A percentile compares a stretch with the other conserved stretches of the same genome.
phyloP scores from a whole-genome alignment of 1,140 invertebrate genomes.

The Drosophila nikananu region DNA sequence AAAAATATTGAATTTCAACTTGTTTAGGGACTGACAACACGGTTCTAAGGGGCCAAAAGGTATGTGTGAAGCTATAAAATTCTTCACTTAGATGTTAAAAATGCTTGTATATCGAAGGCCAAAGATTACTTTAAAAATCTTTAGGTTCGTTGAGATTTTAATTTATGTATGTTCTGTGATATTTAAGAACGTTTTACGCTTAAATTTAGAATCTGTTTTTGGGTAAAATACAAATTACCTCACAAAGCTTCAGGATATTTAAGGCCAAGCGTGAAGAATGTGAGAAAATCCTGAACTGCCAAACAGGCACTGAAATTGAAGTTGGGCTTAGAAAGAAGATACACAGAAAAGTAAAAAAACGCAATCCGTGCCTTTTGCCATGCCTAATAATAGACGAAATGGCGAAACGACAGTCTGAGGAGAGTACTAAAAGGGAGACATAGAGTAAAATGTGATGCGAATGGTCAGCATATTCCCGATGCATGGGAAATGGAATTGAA shows the following conservation, averaged over 20 bases:
- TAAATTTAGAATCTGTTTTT: background rate
- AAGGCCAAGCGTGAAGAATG: background rate
- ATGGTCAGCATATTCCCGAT: constrained; percentile 14
- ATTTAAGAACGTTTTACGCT: background rate
- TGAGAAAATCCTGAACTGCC: no score
- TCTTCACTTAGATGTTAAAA: background rate
- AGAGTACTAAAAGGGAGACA: constrained; percentile 13
- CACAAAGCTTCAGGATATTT: background rate
- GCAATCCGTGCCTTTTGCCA: constrained; percentile 43
- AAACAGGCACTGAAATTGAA: constrained; percentile 57
- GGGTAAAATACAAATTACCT: background rate
- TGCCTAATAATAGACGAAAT: constrained; percentile 53
- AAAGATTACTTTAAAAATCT: background rate
- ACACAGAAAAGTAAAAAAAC: constrained; percentile 2
- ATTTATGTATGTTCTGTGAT: background rate
- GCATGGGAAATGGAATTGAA: constrained; percentile 57
- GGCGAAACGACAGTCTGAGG: constrained; percentile 39
- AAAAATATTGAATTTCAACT: constrained; percentile 59
- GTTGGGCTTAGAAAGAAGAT: constrained; percentile 7
- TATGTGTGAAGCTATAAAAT: background rate
- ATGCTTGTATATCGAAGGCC: background rate
- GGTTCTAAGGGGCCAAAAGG: background rate
- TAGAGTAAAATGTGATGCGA: constrained; percentile 30
- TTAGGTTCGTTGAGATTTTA: no score
- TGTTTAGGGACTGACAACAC: constrained; percentile 7